Evolutionary conservation across 92 coral and sea anemone genomes (phyloP).

Genomic region (Nematostella vectensis): DNA sequence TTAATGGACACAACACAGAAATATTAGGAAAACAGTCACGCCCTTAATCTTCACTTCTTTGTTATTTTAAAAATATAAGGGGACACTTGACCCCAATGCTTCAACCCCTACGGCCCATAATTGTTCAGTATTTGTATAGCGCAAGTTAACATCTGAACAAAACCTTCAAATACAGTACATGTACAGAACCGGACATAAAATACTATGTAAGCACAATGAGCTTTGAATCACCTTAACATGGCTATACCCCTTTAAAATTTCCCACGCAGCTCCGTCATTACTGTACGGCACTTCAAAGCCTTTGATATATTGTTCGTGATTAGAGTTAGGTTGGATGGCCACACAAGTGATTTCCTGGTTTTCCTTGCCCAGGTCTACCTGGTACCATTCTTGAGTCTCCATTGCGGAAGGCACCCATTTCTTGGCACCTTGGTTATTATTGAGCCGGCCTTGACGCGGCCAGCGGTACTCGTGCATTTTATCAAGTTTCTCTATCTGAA

Average conservation of each 20-base stretch:
- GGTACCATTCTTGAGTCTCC: conserved; percentile 32
- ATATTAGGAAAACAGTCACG: too few relatives aligned
- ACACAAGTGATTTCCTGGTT: conserved; percentile 38
- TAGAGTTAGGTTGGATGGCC: conserved; percentile 37
- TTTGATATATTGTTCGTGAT: conserved; percentile 6
- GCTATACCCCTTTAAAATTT: background rate
- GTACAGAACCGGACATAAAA: too few relatives aligned
- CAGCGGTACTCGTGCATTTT: conserved; percentile 12
- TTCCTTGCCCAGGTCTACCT: conserved; percentile 45
- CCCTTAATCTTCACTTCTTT: too few relatives aligned
- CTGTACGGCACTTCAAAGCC: conserved; percentile 30
- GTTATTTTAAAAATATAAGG: too few relatives aligned
- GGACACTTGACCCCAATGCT: too few relatives aligned
- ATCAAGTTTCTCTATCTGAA: background rate
- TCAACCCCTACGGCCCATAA: too few relatives aligned
- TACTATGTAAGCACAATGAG: too few relatives aligned
- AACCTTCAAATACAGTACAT: too few relatives aligned
- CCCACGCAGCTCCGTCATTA: conserved; percentile 31
- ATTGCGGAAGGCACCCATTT: conserved; percentile 38
- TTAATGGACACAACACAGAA: background rate
- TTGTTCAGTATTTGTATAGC: too few relatives aligned
- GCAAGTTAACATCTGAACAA: too few relatives aligned
- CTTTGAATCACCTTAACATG: too few relatives aligned
- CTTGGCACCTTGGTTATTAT: conserved; percentile 2
- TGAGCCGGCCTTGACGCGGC: conserved; percentile 62